Evolutionary conservation across 2,113 vertebrate genomes (phyloP).

Genomic region (Cariama cristata): DNA sequence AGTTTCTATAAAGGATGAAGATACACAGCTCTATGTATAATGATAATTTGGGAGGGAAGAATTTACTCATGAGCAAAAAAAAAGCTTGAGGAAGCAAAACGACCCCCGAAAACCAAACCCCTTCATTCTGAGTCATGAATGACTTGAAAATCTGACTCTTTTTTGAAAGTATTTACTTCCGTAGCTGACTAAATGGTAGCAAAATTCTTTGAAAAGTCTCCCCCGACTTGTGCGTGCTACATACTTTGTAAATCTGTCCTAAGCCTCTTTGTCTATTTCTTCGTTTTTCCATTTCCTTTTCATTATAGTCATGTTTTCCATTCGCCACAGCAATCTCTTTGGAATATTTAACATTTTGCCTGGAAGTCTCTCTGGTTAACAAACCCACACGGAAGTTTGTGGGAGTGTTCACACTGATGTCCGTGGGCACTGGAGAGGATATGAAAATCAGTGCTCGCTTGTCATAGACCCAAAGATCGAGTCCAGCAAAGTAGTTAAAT

Average conservation of each 20-base stretch:
- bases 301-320: conserved; percentile 6
- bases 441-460: background rate
- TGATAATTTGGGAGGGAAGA: background rate
- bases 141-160: background rate
- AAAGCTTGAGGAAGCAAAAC: background rate
- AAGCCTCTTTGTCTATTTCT: background rate
- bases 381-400: background rate
- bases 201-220: background rate
- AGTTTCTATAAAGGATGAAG: background rate
- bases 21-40: background rate
- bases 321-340: background rate
- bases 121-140: background rate
- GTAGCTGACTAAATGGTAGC: background rate
- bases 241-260: conserved; percentile 12
- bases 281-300: conserved; percentile 3
- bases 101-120: background rate
- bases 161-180: background rate
- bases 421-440: background rate
- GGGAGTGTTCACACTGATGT: background rate
- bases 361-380: background rate
- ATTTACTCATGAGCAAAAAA: background rate
- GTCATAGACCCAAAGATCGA: background rate
- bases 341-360: background rate
- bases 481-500: background rate
- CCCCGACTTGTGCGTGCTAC: background rate